phyloP scores from a whole-genome alignment of 2,797 vertebrate species.

The Pangasius krempfi region DNA sequence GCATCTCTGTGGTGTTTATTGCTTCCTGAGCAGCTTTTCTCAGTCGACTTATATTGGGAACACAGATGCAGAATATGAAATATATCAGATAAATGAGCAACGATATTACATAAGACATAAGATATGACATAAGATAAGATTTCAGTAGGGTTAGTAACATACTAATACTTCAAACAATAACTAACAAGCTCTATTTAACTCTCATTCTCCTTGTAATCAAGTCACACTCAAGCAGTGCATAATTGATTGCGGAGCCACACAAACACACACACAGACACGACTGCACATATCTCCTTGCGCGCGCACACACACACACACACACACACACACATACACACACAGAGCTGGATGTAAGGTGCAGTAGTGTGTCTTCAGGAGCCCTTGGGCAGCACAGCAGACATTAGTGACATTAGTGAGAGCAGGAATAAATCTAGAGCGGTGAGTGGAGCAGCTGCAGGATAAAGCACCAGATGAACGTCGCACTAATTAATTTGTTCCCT shows the following conservation, averaged over 20 bases:
- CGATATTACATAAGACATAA: not conserved
- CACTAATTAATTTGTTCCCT: conserved; percentile 67
- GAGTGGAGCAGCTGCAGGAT: conserved; percentile 65
- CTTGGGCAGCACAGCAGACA: conserved; percentile 6
- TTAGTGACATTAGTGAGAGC: not conserved
- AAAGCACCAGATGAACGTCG: conserved; percentile 63
- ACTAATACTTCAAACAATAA: not conserved
- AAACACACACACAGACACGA: conserved; percentile 20
- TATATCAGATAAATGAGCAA: not conserved
- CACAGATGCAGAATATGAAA: not conserved
- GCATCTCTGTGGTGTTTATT: not conserved
- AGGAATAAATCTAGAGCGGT: conserved; percentile 60
- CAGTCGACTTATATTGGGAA: not conserved
- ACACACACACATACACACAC: conserved; percentile 31
- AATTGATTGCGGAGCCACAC: not conserved
- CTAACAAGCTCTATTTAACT: not conserved
- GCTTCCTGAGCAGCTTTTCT: not conserved
- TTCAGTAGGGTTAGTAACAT: not conserved
- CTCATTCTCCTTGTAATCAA: not conserved
- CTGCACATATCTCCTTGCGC: too few relatives aligned
- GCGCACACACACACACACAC: not conserved
- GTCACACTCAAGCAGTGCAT: not conserved
- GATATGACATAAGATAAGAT: not conserved
- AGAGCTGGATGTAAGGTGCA: not conserved
- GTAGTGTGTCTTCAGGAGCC: conserved; percentile 13